These are phyloP conservation scores for Dendrolimus pini DNA, from an alignment of 2,888 invertebrate species.

Conservation along the genomic window DNA sequence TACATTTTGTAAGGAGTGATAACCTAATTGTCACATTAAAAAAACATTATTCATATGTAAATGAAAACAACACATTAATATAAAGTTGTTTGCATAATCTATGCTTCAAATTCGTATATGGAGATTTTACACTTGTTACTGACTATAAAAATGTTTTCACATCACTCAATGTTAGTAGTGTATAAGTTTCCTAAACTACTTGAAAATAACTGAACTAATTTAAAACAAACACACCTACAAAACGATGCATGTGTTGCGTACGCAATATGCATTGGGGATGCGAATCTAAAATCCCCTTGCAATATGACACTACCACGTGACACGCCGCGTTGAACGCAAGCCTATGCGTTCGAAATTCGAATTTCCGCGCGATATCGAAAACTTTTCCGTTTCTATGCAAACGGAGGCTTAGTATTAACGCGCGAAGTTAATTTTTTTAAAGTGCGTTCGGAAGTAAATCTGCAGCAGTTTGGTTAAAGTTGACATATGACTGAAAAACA, in stretches of 20 bases:
- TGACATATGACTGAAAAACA: neutral
- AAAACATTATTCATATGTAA: too few species aligned
- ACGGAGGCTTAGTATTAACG: neutral
- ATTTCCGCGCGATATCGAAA: slow-evolving; percentile 19
- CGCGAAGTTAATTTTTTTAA: neutral
- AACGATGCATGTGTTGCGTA: slow-evolving; percentile 14
- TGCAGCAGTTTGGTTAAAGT: neutral
- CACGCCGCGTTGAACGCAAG: slow-evolving; percentile 63
- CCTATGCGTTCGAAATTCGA: slow-evolving; percentile 50
- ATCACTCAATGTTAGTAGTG: too few species aligned
- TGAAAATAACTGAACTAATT: too few species aligned
- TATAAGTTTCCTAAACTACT: too few species aligned
- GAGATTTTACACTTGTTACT: too few species aligned
- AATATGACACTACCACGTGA: slow-evolving; percentile 63
- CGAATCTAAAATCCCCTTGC: slow-evolving; percentile 57
- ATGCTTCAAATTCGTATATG: too few species aligned
- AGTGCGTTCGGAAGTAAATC: neutral
- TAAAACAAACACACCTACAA: slow-evolving; percentile 15
- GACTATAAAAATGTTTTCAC: too few species aligned
- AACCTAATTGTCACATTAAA: too few species aligned
- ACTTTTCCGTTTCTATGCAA: slow-evolving; percentile 3
- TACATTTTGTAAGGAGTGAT: too few species aligned
- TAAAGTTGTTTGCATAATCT: too few species aligned
- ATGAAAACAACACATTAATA: too few species aligned
- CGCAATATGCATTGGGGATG: slow-evolving; percentile 42